Evolutionary conservation across 2,888 invertebrate species (phyloP).

Genomic region (Lamellibrachia satsuma): DNA sequence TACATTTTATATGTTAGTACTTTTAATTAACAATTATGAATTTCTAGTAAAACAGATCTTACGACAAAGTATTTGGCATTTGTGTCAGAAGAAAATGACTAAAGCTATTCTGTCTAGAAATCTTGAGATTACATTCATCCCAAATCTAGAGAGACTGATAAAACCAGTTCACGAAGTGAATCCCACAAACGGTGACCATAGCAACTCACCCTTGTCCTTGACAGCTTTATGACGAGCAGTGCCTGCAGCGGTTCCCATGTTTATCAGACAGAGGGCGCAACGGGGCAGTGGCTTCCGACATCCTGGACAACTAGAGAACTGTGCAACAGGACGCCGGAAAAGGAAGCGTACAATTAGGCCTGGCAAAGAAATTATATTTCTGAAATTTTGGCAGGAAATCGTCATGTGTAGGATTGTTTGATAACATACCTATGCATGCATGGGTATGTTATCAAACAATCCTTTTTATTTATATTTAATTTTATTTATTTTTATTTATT

Average conservation of each 20-base stretch:
- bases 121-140: too few species aligned
- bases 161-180: background rate
- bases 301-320: conserved; percentile 71
- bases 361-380: conserved; percentile 18
- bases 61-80: background rate
- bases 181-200: background rate
- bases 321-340: background rate
- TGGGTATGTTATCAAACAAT: too few species aligned
- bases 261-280: conserved; percentile 90
- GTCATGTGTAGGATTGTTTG: too few species aligned
- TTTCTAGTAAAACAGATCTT: background rate
- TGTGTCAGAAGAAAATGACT: background rate
- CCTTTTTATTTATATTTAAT: too few species aligned
- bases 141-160: background rate
- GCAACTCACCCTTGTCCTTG: background rate
- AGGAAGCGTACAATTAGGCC: background rate
- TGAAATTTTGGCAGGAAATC: too few species aligned
- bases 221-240: conserved; percentile 30
- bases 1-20: too few species aligned
- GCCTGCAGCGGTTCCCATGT: conserved; percentile 81
- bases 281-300: conserved; percentile 94
- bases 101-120: background rate
- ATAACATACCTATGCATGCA: too few species aligned
- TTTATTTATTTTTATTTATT: too few species aligned
- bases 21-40: too few species aligned